Percentiles rank a stretch among this genome's conserved stretches.
Conservation (phyloP, 2,888 invertebrate genomes). For the Frankliniella fusca region DNA sequence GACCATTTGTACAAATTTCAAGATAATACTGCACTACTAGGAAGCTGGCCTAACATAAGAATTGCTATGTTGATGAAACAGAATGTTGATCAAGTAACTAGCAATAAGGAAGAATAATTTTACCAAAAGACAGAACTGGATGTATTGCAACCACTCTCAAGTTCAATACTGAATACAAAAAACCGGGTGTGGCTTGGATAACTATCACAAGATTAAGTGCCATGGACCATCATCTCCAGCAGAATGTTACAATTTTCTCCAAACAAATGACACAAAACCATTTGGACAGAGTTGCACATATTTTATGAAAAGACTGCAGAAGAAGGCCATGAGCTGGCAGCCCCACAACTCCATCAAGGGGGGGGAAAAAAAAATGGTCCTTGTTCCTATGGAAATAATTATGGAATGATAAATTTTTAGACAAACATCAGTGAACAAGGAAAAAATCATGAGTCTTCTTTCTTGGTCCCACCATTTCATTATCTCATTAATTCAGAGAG, state of each 20-base stretch:
- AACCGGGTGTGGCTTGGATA: background rate
- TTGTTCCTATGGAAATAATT: too few relatives aligned
- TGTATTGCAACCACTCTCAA: background rate
- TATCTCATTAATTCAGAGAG: too few relatives aligned
- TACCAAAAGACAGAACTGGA: background rate
- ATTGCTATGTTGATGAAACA: background rate
- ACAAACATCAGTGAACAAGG: too few relatives aligned
- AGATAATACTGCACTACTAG: too few relatives aligned
- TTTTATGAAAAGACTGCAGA: background rate
- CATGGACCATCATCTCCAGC: background rate
- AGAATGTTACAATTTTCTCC: conserved; percentile 1
- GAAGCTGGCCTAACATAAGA: background rate
- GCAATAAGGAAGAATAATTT: background rate
- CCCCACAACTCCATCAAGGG: conserved; percentile 10
- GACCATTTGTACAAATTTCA: too few relatives aligned
- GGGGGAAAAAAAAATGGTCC: background rate
- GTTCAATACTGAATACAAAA: background rate
- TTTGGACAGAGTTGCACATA: too few relatives aligned
- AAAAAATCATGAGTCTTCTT: too few relatives aligned
- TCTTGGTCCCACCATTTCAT: too few relatives aligned
- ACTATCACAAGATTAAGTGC: conserved; percentile 1
- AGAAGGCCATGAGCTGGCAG: background rate
- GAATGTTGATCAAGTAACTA: background rate
- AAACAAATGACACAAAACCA: background rate
- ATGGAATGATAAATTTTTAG: too few relatives aligned